Base-by-base conservation (phyloP, 2,113 vertebrate species). In the Poeciliopsis prolifica region DNA sequence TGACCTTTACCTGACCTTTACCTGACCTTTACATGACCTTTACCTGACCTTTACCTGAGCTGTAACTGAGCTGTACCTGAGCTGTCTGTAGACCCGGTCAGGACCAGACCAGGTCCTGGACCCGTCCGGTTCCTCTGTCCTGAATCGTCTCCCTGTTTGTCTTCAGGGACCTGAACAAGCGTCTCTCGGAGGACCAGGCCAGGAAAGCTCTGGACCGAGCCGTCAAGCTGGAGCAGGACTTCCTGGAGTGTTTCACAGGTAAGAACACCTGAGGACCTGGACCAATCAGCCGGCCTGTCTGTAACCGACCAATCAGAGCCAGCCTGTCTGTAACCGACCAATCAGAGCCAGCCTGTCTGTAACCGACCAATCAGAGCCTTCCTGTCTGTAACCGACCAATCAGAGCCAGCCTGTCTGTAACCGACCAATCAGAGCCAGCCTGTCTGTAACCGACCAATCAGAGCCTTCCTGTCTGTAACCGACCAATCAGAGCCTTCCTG, bases 241-340 rank as follows among this genome's bases (percentile, higher is more conserved):
- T 97, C 84, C 95, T 95, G 1, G 96, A 97, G 89, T 97, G 95
- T 72, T 97, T 97, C 89, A 95, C 96, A 89, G 96, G 96, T 96
- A 75, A 54, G 62, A 70, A 30, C 12, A 35, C 71, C 60, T 62
- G 54, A 11, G 26, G 15, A 10, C 3, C 19, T 10, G 26, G 11
- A 51, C 0, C 1, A 29, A n/a, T 58, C 51, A n/a, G 31, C 1
- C 0, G 1, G 1, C 24, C 22, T 10, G 31, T 1, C 13, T 4
- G 28, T 28, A 28, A 28, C 28, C 28, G 28, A 28, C 28, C 28
- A 28, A 28, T 28, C 28, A 28, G 28, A 28, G 28, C 28, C 28
- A n/a, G n/a, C 28, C 28, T 28, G 28, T 28, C 28, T 28, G 28
- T 28, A 28, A 28, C 28, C 28, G 11, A 51, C 0, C 1, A 29